These are phyloP conservation scores for Poecile atricapillus DNA, from an alignment of 2,113 vertebrate genomes.

Conservation along the genomic window DNA sequence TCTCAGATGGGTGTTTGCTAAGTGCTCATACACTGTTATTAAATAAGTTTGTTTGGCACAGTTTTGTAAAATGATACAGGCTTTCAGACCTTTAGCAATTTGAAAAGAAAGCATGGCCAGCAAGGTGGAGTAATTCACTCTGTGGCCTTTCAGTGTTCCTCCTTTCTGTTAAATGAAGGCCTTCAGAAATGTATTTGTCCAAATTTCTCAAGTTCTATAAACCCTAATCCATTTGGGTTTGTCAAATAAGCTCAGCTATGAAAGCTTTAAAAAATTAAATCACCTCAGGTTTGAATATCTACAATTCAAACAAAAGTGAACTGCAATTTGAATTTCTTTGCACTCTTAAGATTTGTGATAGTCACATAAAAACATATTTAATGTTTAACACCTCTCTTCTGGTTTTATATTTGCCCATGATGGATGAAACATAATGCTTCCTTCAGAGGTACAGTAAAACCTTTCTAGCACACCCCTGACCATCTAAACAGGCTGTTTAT, in stretches of 20 bases:
- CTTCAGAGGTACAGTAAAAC: not conserved
- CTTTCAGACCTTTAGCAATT: conserved; percentile 6
- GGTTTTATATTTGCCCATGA: not conserved
- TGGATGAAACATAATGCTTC: not conserved
- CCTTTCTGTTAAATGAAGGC: not conserved
- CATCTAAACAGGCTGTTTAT: not conserved
- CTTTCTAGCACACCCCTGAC: not conserved
- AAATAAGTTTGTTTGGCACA: conserved; percentile 35
- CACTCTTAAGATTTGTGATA: not conserved
- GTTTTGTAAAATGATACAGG: conserved; percentile 2
- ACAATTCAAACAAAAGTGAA: not conserved
- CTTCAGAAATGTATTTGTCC: not conserved
- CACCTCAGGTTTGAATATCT: not conserved
- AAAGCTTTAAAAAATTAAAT: not conserved
- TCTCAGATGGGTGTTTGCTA: conserved; percentile 43
- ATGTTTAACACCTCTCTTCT: not conserved
- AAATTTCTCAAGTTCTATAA: conserved; percentile 9
- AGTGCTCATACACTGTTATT: conserved; percentile 12
- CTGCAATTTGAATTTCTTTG: not conserved
- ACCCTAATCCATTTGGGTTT: not conserved
- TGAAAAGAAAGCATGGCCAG: not conserved
- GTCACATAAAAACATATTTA: not conserved
- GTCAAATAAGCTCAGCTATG: not conserved
- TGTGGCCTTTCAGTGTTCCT: not conserved
- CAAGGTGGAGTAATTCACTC: not conserved